A percentile compares a stretch with the other conserved stretches of the same genome.
Conservation (phyloP, 2,888 invertebrate species). For the Parnassius apollo region DNA sequence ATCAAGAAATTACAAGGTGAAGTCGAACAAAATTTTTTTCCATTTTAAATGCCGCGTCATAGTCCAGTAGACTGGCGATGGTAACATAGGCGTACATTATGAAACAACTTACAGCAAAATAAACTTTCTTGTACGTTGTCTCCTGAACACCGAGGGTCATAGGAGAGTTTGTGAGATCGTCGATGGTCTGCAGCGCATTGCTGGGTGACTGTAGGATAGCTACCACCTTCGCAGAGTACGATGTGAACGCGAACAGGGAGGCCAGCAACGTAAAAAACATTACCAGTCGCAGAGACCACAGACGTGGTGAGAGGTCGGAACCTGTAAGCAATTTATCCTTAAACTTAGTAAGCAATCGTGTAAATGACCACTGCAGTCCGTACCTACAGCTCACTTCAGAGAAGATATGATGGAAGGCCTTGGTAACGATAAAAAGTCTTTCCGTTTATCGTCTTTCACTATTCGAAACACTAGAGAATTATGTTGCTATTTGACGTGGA, state of each 20-base stretch:
- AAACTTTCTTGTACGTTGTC: slow-evolving; percentile 80
- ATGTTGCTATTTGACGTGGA: too few relatives aligned
- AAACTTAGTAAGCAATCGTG: too few relatives aligned
- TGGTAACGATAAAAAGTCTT: too few relatives aligned
- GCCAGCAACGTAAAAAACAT: slow-evolving; percentile 79
- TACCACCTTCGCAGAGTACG: slow-evolving; percentile 85
- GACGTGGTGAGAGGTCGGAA: slow-evolving; percentile 66
- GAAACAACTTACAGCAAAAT: slow-evolving; percentile 66
- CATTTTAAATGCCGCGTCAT: too few relatives aligned
- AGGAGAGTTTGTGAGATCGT: slow-evolving; percentile 79
- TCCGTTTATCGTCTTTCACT: too few relatives aligned
- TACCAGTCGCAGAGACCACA: slow-evolving; percentile 75
- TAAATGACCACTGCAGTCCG: too few relatives aligned
- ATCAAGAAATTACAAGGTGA: too few relatives aligned
- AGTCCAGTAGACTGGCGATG: too few relatives aligned
- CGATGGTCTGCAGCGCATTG: slow-evolving; percentile 75
- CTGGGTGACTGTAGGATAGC: slow-evolving; percentile 83
- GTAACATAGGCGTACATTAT: neutral
- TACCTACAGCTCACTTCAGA: too few relatives aligned
- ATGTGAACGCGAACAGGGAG: slow-evolving; percentile 82
- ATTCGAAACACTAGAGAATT: too few relatives aligned
- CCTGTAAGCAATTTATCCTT: slow-evolving; percentile 43
- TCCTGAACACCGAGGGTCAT: slow-evolving; percentile 81
- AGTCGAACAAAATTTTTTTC: too few relatives aligned
- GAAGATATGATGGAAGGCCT: too few relatives aligned